These are phyloP conservation scores for Pecten maximus DNA, from an alignment of 2,888 invertebrate species.

Conservation along the genomic window DNA sequence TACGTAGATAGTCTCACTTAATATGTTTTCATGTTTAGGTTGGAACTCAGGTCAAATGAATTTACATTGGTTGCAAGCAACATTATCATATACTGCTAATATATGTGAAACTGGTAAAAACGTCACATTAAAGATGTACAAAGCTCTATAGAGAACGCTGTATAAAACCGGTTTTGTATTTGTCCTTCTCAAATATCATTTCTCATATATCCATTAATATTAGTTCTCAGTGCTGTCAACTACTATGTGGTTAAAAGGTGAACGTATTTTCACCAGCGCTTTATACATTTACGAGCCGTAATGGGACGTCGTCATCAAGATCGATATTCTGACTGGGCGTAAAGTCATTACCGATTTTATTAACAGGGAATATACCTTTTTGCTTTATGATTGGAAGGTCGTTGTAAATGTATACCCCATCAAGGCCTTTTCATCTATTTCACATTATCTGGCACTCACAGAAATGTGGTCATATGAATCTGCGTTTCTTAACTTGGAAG, in stretches of 20 bases:
- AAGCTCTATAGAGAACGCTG: background rate
- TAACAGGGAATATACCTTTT: background rate
- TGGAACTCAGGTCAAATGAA: too few relatives aligned
- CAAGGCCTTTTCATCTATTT: background rate
- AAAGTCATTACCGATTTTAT: background rate
- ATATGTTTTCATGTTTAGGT: too few relatives aligned
- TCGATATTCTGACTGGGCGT: background rate
- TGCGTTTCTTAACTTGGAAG: background rate
- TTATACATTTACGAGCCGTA: background rate
- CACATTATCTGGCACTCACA: background rate
- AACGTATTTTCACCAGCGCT: background rate
- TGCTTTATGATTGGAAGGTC: background rate
- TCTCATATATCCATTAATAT: background rate
- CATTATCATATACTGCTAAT: too few relatives aligned
- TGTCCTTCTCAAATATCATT: background rate
- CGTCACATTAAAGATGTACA: background rate
- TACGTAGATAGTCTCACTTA: too few relatives aligned
- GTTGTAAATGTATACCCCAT: background rate
- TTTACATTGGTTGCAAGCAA: too few relatives aligned
- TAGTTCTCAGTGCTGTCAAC: background rate
- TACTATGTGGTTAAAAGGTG: background rate
- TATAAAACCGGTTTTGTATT: background rate
- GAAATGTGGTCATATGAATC: background rate
- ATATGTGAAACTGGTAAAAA: too few relatives aligned
- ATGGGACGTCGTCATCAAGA: background rate